phyloP scores from a whole-genome alignment of 2,888 invertebrate species.

The Norana najaformis region DNA sequence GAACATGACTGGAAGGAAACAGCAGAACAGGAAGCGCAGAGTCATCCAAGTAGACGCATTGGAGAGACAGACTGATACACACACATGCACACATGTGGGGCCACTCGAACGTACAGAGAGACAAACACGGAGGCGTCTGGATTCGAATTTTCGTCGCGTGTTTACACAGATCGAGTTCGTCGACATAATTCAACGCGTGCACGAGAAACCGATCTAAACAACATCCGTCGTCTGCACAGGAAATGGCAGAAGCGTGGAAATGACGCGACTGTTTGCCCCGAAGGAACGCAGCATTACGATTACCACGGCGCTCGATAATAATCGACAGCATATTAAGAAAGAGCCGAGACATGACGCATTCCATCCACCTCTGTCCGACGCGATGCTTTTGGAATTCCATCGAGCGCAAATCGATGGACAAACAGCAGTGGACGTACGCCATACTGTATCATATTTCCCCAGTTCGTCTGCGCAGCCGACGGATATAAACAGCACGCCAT shows the following conservation, averaged over 20 bases:
- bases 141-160: not conserved
- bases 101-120: not conserved
- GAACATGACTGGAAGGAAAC: not conserved
- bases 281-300: conserved; percentile 7
- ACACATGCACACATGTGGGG: no score
- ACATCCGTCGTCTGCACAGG: not conserved
- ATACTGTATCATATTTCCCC: not conserved
- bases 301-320: conserved; percentile 6
- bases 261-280: not conserved
- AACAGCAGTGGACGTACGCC: not conserved
- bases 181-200: not conserved
- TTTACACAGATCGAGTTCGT: not conserved
- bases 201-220: not conserved
- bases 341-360: not conserved
- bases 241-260: not conserved
- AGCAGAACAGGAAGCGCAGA: not conserved
- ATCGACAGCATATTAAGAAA: not conserved
- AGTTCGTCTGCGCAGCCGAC: not conserved
- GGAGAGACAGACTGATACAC: not conserved
- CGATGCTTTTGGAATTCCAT: not conserved
- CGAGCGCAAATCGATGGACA: not conserved
- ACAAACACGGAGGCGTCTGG: not conserved
- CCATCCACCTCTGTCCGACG: not conserved
- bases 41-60: not conserved
- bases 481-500: not conserved